phyloP scores from a whole-genome alignment of 2,888 invertebrate species.

The Hemaris fuciformis region DNA sequence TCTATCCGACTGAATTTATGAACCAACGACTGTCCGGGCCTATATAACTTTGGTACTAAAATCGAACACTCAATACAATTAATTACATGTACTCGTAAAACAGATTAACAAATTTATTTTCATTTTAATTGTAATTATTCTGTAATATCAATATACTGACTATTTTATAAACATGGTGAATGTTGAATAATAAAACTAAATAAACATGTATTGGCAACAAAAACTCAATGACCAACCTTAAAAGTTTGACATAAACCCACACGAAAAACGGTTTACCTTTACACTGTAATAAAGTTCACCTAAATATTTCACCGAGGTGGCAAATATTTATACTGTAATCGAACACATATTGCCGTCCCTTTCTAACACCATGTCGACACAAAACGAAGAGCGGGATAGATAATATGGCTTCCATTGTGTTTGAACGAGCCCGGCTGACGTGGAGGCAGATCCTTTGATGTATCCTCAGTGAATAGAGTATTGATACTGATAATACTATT shows the following conservation, averaged over 20 bases:
- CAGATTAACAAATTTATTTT: no score
- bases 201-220: not conserved
- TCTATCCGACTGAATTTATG: constrained; percentile 2
- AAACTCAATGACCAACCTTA: not conserved
- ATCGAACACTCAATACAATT: no score
- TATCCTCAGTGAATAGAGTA: constrained; percentile 4
- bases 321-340: constrained; percentile 4
- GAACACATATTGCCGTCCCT: constrained; percentile 6
- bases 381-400: not conserved
- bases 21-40: not conserved
- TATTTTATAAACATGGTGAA: no score
- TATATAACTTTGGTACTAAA: not conserved
- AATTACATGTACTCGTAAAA: no score
- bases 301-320: constrained; percentile 2
- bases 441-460: not conserved
- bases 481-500: constrained; percentile 8
- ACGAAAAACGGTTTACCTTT: not conserved
- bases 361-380: not conserved
- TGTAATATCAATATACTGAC: no score
- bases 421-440: not conserved
- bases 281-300: constrained; percentile 7
- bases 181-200: not conserved
- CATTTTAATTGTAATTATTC: no score
- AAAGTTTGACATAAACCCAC: not conserved
- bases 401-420: not conserved